Evolutionary conservation across 1,140 invertebrate species (phyloP), one percentile per base, ranked within the genome.

Genomic region (Gyrodactylus salaris): DNA sequence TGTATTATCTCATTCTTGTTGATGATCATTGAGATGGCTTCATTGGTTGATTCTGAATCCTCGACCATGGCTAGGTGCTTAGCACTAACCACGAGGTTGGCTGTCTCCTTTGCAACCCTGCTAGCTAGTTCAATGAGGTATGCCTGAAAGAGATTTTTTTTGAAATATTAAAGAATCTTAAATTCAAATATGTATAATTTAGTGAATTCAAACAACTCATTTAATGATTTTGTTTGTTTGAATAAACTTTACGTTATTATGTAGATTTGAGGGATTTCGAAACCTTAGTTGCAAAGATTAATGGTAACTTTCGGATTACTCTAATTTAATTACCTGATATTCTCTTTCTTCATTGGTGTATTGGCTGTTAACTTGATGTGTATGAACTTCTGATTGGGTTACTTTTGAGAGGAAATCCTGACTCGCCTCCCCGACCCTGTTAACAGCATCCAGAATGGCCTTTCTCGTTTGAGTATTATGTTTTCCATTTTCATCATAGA

Each of bases 1-100:
- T 87, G 87, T 76, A 97, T 96, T 0, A 97, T 89, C 76, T 85
- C 84, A 80, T 95, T 93, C 77, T 84, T 82, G 34, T 54, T n/a
- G 34, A 54, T 54, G n/a, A 54, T 54, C n/a, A n/a, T 16, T 7
- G 34, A 54, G n/a, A 54, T 54, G 7, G 7, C 7, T 54, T 69
- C 34, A 73, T 54, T 0, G 98, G 90, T 76, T 87, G 91, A 77
- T 89, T 88, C 0, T 91, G 89, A 84, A 98, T 91, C 81, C 96
- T 90, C 0, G 0, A 93, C 82, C 26, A 84, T 80, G 68, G 78
- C 81, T 76, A 54, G n/a, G 34, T 54, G 7, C 34, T 84, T 84
- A 1, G 83, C 83, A 75, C 79, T 80, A 34, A 81, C 78, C 19
- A 81, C 79, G 24, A 81, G 76, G n/a, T 78, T 75, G 1, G 80